Percentiles rank a stretch among this genome's conserved stretches.
phyloP scores from a whole-genome alignment of 2,888 invertebrate genomes.

The Acleris literana region DNA sequence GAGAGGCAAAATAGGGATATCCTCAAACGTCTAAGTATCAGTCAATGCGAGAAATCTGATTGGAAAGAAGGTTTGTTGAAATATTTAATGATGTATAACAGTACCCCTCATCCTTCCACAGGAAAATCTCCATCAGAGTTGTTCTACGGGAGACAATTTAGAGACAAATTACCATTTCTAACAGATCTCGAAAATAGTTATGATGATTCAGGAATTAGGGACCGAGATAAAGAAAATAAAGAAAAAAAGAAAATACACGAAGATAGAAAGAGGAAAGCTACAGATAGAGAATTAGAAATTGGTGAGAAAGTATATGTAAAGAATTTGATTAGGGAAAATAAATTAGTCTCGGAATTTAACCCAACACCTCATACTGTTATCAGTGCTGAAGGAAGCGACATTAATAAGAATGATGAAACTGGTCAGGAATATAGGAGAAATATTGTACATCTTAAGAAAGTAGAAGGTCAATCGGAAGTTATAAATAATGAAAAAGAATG shows the following conservation, averaged over 20 bases:
- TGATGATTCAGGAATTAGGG: conserved; percentile 39
- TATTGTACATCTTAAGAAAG: conserved; percentile 39
- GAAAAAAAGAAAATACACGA: conserved; percentile 40
- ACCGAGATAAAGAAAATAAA: conserved; percentile 42
- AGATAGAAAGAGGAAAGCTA: conserved; percentile 39
- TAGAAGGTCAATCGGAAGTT: conserved; percentile 37
- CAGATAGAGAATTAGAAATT: conserved; percentile 24
- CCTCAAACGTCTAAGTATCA: conserved; percentile 1
- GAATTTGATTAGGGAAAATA: conserved; percentile 39
- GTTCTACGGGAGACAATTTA: conserved; percentile 1
- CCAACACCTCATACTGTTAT: conserved; percentile 38
- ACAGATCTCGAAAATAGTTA: conserved; percentile 19
- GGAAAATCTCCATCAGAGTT: conserved; percentile 10
- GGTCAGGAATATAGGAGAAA: conserved; percentile 40
- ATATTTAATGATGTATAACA: conserved; percentile 29
- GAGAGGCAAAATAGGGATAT: conserved; percentile 1
- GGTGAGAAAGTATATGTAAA: conserved; percentile 44
- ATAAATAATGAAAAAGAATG: background rate
- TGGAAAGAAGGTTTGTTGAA: conserved; percentile 34
- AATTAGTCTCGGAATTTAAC: conserved; percentile 36
- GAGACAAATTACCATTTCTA: background rate
- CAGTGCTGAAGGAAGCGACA: conserved; percentile 28
- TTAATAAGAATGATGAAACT: conserved; percentile 39
- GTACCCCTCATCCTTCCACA: conserved; percentile 33
- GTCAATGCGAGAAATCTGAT: conserved; percentile 21